A percentile compares a stretch with the other conserved stretches of the same genome.
These are phyloP conservation scores for Centropristis striata DNA, from an alignment of 2,113 vertebrate genomes.

Conservation along the genomic window DNA sequence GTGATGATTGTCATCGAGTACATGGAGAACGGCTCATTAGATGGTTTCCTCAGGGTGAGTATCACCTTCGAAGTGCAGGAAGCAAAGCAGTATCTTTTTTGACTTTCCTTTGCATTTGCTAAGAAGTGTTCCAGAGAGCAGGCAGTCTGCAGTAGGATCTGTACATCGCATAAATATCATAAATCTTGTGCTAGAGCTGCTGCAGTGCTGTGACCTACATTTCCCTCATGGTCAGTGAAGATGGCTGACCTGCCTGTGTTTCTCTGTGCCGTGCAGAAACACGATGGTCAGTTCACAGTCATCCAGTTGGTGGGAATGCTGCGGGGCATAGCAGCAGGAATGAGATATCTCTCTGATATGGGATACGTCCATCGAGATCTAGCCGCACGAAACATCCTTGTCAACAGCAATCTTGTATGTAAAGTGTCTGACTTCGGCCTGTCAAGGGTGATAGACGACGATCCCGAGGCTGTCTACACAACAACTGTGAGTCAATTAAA, in stretches of 20 bases:
- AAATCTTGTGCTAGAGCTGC: slow-evolving; percentile 64
- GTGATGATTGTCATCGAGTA: slow-evolving; percentile 99
- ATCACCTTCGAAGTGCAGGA: slow-evolving; percentile 35
- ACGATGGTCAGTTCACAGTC: slow-evolving; percentile 98
- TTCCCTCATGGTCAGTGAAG: slow-evolving; percentile 65
- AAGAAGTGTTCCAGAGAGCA: slow-evolving; percentile 44
- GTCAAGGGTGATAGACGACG: slow-evolving; percentile 98
- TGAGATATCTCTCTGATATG: slow-evolving; percentile 98
- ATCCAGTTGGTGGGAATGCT: slow-evolving; percentile 99
- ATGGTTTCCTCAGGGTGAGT: slow-evolving; percentile 97
- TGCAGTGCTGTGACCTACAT: slow-evolving; percentile 71
- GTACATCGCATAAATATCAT: slow-evolving; percentile 62
- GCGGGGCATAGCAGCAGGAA: slow-evolving; percentile 96
- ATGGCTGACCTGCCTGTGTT: slow-evolving; percentile 61
- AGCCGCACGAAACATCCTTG: slow-evolving; percentile 97
- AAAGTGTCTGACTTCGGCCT: slow-evolving; percentile 99
- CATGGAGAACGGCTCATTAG: slow-evolving; percentile 98
- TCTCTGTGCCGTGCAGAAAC: slow-evolving; percentile 87
- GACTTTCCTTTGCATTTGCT: slow-evolving; percentile 29
- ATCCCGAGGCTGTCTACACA: slow-evolving; percentile 98
- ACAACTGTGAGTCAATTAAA: slow-evolving; percentile 93
- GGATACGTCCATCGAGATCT: slow-evolving; percentile 98
- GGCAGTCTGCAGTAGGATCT: slow-evolving; percentile 56
- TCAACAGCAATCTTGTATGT: slow-evolving; percentile 99
- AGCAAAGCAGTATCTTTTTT: slow-evolving; percentile 31